These are phyloP conservation scores for Hydrozoanthus tunicans DNA, from an alignment of 64 coral and sea anemone species.

Conservation along the genomic window DNA sequence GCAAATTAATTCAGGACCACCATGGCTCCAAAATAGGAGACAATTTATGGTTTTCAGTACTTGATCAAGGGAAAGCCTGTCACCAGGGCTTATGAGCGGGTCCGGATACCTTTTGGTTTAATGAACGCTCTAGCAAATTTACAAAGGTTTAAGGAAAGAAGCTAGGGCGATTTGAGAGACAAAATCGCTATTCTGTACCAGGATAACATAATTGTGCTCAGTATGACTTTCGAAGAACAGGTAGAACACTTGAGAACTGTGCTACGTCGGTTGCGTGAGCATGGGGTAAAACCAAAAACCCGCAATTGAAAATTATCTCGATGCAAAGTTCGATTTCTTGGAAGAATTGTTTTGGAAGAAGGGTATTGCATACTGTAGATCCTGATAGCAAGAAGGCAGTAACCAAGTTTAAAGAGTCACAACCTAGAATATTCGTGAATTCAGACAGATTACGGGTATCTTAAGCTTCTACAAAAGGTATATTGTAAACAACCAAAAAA, in stretches of 20 bases:
- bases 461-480: slow-evolving; percentile 29
- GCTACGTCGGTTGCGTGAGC: slow-evolving; percentile 11
- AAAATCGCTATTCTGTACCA: too few species aligned
- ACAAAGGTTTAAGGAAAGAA: too few species aligned
- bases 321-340: slow-evolving; percentile 36
- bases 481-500: neutral
- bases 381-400: slow-evolving; percentile 40
- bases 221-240: too few species aligned
- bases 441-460: slow-evolving; percentile 38
- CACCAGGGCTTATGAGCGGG: too few species aligned
- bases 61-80: too few species aligned
- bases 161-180: too few species aligned
- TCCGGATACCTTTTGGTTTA: too few species aligned
- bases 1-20: too few species aligned
- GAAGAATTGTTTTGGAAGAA: slow-evolving; percentile 43
- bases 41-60: too few species aligned
- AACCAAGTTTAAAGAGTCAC: slow-evolving; percentile 7
- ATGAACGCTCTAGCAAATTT: too few species aligned
- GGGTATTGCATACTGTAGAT: slow-evolving; percentile 24
- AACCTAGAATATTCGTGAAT: slow-evolving; percentile 33
- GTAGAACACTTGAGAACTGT: slow-evolving; percentile 31
- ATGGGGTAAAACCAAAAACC: slow-evolving; percentile 47
- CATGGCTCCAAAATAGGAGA: too few species aligned
- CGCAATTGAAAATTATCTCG: slow-evolving; percentile 45
- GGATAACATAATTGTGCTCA: too few species aligned